Evolutionary conservation across 2,888 invertebrate genomes (phyloP), one percentile per base, ranked within the genome.

Genomic region (Sinotaia quadrata): DNA sequence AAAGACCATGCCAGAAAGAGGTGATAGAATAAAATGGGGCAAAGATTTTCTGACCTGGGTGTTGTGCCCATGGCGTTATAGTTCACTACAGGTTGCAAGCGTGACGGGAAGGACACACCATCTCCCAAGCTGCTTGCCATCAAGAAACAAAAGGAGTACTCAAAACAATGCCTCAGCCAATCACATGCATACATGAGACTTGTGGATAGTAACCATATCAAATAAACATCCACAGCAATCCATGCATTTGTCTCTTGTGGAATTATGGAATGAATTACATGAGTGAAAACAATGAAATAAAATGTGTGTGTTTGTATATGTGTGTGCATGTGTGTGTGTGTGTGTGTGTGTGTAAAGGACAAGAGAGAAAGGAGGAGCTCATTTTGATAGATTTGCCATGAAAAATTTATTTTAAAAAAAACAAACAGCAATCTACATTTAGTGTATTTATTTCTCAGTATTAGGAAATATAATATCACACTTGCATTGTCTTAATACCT

Each of bases 81-180:
- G 86, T 91, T 90, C 89, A 91, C 91, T 88, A 90, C 90, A 83
- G 91, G 91, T 89, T 93, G 93, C 84, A 92, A 91, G 85, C 93
- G 92, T 88, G 94, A 94, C 84, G 94, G 94, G 91, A 91, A 96
- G 90, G 91, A 92, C 90, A 94, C 92, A 90, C 95, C 96, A 90
- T 95, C 94, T 90, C 95, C 95, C 91, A 93, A 91, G 93, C 95
- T 95, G 83, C 67, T 76, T 24, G 65, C 63, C 58, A 47, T 31
- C 51, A 15, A 12, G 18, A 41, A 41, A 41, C 44, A 41, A 41
- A 41, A 12, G 12, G 18, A 15, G 12, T 18, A 12, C 44, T 41
- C 44, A 15, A 15, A 12, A 41, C 12, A 41, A 41, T 41, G 12
- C 12, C 12, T 41, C 54, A 51, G 24, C 24, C 29, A 54, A n/a